phyloP scores from a whole-genome alignment of 2,113 vertebrate genomes.

The Nycticorax nycticorax region DNA sequence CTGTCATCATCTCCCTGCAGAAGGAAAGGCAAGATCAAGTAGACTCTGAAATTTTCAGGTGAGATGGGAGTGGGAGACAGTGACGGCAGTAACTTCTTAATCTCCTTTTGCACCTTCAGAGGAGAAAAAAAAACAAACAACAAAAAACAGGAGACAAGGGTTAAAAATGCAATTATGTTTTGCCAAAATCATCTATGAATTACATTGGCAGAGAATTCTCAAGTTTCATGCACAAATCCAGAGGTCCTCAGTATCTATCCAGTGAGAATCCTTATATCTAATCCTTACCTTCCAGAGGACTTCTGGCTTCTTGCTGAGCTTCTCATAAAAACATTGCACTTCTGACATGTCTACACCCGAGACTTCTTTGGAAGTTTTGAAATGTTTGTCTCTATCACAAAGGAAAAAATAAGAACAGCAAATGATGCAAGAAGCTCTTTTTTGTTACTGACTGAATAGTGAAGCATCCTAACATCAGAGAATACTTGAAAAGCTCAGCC shows the following conservation, averaged over 20 bases:
- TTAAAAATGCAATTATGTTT: neutral
- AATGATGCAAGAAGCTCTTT: neutral
- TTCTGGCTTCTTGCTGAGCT: neutral
- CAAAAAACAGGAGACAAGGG: neutral
- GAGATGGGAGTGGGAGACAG: conserved; percentile 12
- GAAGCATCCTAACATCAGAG: neutral
- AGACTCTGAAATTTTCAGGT: conserved; percentile 63
- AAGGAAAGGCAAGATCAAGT: conserved; percentile 65
- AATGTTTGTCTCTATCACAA: conserved; percentile 41
- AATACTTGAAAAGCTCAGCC: neutral
- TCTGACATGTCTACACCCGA: conserved; percentile 37
- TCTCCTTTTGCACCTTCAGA: conserved; percentile 24
- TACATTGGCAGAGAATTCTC: neutral
- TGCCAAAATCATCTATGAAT: neutral
- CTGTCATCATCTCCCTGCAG: neutral
- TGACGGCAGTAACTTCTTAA: conserved; percentile 1
- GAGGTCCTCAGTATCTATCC: neutral
- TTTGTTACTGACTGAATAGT: neutral
- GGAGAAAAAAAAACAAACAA: neutral
- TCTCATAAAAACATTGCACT: conserved; percentile 25
- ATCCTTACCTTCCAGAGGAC: conserved; percentile 28
- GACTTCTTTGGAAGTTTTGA: conserved; percentile 44
- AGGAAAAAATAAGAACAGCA: neutral
- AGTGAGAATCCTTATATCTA: neutral
- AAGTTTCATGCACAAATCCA: neutral